phyloP scores from a whole-genome alignment of 2,797 vertebrate genomes.

The Muscicapa comitata region DNA sequence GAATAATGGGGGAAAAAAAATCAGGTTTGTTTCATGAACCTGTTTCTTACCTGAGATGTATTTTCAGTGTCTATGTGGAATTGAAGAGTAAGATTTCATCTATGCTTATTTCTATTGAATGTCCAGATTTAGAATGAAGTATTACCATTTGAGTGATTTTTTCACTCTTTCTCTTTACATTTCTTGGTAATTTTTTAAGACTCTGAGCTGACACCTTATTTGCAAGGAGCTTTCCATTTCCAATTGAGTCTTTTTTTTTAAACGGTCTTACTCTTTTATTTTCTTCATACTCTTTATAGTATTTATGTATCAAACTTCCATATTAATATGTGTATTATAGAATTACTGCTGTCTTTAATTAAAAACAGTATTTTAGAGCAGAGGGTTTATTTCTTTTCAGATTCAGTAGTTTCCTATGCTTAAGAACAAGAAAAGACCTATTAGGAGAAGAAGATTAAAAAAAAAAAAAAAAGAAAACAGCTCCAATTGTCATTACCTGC shows the following conservation, averaged over 20 bases:
- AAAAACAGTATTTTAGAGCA: background rate
- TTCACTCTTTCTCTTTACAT: background rate
- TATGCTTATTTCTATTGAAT: background rate
- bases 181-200: background rate
- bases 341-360: background rate
- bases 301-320: background rate
- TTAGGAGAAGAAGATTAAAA: background rate
- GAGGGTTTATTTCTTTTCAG: background rate
- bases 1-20: accelerated
- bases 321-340: background rate
- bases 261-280: background rate
- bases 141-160: background rate
- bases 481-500: background rate
- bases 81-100: background rate
- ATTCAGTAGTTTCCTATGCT: background rate
- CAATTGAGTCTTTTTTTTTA: background rate
- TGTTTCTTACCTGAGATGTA: background rate
- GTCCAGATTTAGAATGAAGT: background rate
- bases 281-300: background rate
- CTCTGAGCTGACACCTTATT: background rate
- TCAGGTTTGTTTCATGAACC: background rate
- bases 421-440: background rate
- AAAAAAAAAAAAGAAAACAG: background rate
- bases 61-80: background rate
- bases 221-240: background rate